Evolutionary conservation across 1,140 invertebrate species (phyloP).

Genomic region (Triops longicaudatus): DNA sequence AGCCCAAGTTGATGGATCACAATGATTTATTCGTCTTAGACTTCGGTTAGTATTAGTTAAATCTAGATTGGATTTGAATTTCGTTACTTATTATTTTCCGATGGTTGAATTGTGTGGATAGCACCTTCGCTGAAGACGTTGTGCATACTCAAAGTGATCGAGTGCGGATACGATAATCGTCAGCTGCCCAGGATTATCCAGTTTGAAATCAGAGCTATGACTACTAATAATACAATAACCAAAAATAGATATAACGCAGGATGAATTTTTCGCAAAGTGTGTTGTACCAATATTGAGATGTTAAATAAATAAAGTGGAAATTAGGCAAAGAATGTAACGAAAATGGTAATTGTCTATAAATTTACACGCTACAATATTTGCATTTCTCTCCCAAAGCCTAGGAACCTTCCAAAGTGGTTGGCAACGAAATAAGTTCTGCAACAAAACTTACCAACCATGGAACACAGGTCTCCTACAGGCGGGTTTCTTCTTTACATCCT

Average conservation of each 20-base stretch:
- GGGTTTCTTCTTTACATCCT: too few relatives aligned
- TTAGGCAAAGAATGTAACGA: too few relatives aligned
- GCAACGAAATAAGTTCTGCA: too few relatives aligned
- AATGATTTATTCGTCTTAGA: conserved; percentile 68
- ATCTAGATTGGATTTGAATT: neutral
- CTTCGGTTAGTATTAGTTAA: conserved; percentile 45
- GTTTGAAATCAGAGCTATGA: conserved; percentile 46
- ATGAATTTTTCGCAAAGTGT: conserved; percentile 5
- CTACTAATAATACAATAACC: conserved; percentile 39
- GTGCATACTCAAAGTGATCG: conserved; percentile 52
- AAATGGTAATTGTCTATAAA: too few relatives aligned
- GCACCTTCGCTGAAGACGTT: conserved; percentile 59
- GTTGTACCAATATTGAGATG: too few relatives aligned
- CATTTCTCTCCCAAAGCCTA: too few relatives aligned
- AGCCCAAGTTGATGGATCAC: conserved; percentile 55
- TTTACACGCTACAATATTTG: too few relatives aligned
- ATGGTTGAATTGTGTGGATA: conserved; percentile 34
- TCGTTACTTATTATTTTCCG: too few relatives aligned
- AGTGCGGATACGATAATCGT: conserved; percentile 52
- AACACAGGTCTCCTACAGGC: too few relatives aligned
- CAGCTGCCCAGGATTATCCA: conserved; percentile 52
- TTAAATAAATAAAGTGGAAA: too few relatives aligned
- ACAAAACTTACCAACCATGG: too few relatives aligned
- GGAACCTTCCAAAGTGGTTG: too few relatives aligned
- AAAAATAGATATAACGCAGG: conserved; percentile 25